A percentile compares a stretch with the other conserved stretches of the same genome.
phyloP scores from a whole-genome alignment of 2,113 vertebrate species.

The Acanthochromis polyacanthus region DNA sequence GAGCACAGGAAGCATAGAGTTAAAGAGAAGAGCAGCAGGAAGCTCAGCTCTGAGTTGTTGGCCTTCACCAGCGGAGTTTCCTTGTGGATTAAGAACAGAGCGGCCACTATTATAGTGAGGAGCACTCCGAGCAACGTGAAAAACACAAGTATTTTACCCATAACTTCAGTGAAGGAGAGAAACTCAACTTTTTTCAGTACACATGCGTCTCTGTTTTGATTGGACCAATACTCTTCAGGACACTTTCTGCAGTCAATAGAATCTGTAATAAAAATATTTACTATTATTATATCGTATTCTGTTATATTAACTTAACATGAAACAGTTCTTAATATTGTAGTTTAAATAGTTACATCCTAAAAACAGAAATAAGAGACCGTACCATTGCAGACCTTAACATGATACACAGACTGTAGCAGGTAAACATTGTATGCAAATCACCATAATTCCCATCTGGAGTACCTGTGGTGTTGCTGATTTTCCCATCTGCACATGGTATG shows the following conservation, averaged over 20 bases:
- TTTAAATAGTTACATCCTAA: conserved; percentile 18
- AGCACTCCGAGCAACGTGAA: conserved; percentile 76
- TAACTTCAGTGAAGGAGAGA: conserved; percentile 76
- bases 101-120: conserved; percentile 65
- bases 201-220: conserved; percentile 76
- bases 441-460: conserved; percentile 46
- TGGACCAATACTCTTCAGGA: conserved; percentile 82
- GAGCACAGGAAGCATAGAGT: conserved; percentile 82
- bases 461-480: conserved; percentile 81
- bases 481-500: conserved; percentile 79
- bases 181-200: conserved; percentile 77
- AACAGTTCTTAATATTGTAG: conserved; percentile 2
- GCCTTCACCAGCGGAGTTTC: conserved; percentile 79
- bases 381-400: conserved; percentile 57
- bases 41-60: conserved; percentile 84
- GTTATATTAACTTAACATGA: too few relatives aligned
- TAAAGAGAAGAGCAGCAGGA: conserved; percentile 81
- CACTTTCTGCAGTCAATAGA: conserved; percentile 82
- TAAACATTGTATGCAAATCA: conserved; percentile 45
- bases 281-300: too few relatives aligned
- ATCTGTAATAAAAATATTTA: conserved; percentile 79
- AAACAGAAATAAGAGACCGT: conserved; percentile 23
- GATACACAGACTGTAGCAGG: conserved; percentile 58
- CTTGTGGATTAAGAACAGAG: conserved; percentile 73
- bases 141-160: conserved; percentile 76